phyloP scores from a whole-genome alignment of 1,140 invertebrate genomes.

The Ips typographus region DNA sequence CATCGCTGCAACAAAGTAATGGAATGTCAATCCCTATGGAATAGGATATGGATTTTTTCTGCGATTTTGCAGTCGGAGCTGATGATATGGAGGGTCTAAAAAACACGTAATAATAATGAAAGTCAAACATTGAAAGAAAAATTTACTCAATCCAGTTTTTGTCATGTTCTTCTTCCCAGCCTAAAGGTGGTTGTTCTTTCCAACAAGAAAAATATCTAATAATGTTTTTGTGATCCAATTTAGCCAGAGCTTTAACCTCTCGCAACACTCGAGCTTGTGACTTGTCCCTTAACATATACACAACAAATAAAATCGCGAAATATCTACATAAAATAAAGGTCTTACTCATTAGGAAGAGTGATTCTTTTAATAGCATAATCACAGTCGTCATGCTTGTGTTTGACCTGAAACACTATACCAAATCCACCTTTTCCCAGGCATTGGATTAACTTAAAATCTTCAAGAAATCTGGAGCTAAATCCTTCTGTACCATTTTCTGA shows the following conservation, averaged over 20 bases:
- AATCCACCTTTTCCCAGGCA: constrained; percentile 94
- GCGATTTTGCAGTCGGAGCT: background rate
- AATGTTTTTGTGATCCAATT: constrained; percentile 92
- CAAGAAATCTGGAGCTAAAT: constrained; percentile 74
- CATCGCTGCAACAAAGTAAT: constrained; percentile 1
- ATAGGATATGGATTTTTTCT: constrained; percentile 31
- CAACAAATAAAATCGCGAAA: background rate
- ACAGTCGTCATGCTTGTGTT: constrained; percentile 93
- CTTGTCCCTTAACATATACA: constrained; percentile 19
- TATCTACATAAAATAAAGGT: background rate
- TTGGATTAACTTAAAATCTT: constrained; percentile 82
- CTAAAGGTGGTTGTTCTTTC: constrained; percentile 85
- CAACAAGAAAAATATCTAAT: constrained; percentile 94
- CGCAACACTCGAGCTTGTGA: constrained; percentile 68
- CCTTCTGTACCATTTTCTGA: constrained; percentile 23
- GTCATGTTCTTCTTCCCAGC: constrained; percentile 85
- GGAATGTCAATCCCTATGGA: constrained; percentile 36
- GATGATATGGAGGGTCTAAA: background rate
- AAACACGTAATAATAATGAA: background rate
- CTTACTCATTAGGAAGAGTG: constrained; percentile 77
- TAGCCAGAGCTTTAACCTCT: constrained; percentile 92
- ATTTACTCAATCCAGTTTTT: constrained; percentile 55
- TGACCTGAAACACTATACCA: constrained; percentile 94
- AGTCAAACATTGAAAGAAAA: background rate
- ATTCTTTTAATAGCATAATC: constrained; percentile 96